phyloP scores from a whole-genome alignment of 1,140 invertebrate genomes.

The Cydia strobilella region DNA sequence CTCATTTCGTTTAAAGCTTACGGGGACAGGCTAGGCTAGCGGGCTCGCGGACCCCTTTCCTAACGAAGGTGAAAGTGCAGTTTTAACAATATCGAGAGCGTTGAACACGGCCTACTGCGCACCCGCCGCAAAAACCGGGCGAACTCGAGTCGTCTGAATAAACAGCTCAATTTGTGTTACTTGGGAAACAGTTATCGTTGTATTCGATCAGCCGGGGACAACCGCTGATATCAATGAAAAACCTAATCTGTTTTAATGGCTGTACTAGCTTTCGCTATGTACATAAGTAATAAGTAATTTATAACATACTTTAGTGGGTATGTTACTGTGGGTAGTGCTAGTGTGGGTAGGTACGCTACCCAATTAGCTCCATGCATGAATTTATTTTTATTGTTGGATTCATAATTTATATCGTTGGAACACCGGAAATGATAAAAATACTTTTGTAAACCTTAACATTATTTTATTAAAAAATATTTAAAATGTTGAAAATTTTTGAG shows the following conservation, averaged over 20 bases:
- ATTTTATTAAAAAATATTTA: too few relatives aligned
- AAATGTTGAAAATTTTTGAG: too few relatives aligned
- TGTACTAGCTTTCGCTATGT: background rate
- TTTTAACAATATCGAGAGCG: constrained; percentile 30
- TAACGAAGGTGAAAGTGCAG: constrained; percentile 31
- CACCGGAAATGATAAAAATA: too few relatives aligned
- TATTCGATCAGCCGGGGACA: background rate
- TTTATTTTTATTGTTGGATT: too few relatives aligned
- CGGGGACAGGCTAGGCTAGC: background rate
- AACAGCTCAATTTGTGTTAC: constrained; percentile 11
- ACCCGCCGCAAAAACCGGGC: constrained; percentile 20
- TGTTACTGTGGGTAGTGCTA: too few relatives aligned
- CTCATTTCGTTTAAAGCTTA: background rate
- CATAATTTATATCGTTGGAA: too few relatives aligned
- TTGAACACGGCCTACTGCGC: constrained; percentile 29
- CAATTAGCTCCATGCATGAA: too few relatives aligned
- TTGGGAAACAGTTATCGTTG: background rate
- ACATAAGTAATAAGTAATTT: background rate
- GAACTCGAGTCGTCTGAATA: constrained; percentile 12
- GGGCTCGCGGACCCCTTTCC: background rate
- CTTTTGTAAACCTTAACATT: too few relatives aligned
- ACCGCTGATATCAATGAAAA: background rate
- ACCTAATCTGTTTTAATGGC: background rate
- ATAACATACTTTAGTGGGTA: too few relatives aligned
- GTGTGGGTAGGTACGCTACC: too few relatives aligned